Conservation (phyloP, 2,888 invertebrate genomes). For the Julus scanicus region DNA sequence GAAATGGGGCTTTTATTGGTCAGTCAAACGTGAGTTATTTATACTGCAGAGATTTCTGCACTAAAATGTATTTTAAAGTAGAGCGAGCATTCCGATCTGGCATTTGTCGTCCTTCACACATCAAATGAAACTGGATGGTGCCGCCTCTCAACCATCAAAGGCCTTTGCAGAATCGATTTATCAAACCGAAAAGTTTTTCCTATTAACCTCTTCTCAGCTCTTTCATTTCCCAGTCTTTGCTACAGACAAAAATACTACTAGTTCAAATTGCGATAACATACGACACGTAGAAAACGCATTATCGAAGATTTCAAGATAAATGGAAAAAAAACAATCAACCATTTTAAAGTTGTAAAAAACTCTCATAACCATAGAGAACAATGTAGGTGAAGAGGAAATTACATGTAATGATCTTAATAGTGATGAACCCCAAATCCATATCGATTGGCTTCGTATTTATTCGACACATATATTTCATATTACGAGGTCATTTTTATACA, state of each 20-base stretch:
- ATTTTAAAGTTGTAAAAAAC: not conserved
- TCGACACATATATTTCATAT: not conserved
- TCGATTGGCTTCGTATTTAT: not conserved
- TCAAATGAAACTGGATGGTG: conserved; percentile 23
- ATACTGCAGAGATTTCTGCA: conserved; percentile 40
- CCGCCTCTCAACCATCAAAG: not conserved
- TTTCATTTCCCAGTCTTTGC: not conserved
- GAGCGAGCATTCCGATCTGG: conserved; percentile 11
- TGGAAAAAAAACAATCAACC: not conserved
- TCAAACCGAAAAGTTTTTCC: conserved; percentile 43
- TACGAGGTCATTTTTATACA: too few relatives aligned
- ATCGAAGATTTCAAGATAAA: not conserved
- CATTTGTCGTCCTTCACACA: conserved; percentile 6
- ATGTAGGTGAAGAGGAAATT: not conserved
- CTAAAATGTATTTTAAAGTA: not conserved
- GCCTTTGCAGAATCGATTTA: conserved; percentile 38
- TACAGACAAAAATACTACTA: not conserved
- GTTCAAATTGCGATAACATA: conserved; percentile 26
- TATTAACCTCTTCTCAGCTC: conserved; percentile 31
- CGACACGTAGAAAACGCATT: conserved; percentile 39
- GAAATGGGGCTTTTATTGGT: conserved; percentile 47
- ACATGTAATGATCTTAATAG: not conserved
- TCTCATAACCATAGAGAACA: not conserved
- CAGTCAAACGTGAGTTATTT: conserved; percentile 47
- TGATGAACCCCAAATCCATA: not conserved